These are phyloP conservation scores for Chrysolina americana DNA, from an alignment of 2,888 invertebrate genomes.

Conservation along the genomic window DNA sequence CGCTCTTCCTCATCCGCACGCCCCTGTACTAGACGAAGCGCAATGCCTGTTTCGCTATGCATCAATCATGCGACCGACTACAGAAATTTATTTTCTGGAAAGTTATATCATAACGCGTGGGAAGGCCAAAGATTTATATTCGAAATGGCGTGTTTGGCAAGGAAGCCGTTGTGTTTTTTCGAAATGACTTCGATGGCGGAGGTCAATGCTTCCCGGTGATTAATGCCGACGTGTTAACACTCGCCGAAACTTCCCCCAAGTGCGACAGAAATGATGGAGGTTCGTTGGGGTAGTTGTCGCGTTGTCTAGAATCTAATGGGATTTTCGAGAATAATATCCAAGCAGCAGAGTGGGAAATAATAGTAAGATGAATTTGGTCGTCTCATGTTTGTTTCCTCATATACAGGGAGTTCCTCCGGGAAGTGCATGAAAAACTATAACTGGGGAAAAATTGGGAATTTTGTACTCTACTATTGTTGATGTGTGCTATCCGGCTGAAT, in stretches of 20 bases:
- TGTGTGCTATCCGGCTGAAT: no score
- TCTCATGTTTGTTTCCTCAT: no score
- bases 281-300: background rate
- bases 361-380: no score
- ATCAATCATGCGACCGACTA: conserved; percentile 29
- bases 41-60: conserved; percentile 12
- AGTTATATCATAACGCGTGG: conserved; percentile 35
- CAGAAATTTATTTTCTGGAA: conserved; percentile 36
- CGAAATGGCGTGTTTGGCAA: conserved; percentile 31
- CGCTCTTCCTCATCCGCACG: background rate
- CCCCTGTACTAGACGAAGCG: background rate
- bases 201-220: conserved; percentile 31
- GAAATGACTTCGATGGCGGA: conserved; percentile 22
- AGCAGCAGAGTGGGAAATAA: no score
- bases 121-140: conserved; percentile 34
- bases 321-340: background rate
- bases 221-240: conserved; percentile 28
- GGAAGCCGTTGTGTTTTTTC: conserved; percentile 27
- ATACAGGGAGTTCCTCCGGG: no score
- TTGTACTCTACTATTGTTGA: no score
- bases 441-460: no score
- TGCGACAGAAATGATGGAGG: background rate
- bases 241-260: background rate
- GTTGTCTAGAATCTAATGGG: background rate
- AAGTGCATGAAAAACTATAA: no score